These are phyloP conservation scores for Suillia variegata DNA, from an alignment of 2,888 invertebrate genomes.

Conservation along the genomic window DNA sequence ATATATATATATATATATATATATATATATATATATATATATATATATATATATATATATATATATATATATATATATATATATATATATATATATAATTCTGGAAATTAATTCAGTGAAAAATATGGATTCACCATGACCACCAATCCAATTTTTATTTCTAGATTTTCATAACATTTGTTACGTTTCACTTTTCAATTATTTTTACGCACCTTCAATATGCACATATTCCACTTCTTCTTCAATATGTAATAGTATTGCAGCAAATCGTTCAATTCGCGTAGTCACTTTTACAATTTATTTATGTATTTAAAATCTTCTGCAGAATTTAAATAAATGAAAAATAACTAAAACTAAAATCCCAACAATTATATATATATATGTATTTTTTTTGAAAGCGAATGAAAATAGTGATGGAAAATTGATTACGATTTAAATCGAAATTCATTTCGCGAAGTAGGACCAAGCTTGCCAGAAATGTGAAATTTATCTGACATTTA, in stretches of 20 bases:
- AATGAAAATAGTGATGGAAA: slow-evolving; percentile 12
- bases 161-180: no score
- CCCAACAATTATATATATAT: slow-evolving; percentile 15
- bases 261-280: slow-evolving; percentile 33
- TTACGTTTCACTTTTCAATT: slow-evolving; percentile 9
- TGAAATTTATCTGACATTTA: no score
- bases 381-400: slow-evolving; percentile 10
- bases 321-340: slow-evolving; percentile 18
- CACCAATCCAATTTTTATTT: no score
- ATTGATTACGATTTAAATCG: not conserved
- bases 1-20: no score
- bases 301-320: slow-evolving; percentile 29
- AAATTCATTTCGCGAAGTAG: not conserved
- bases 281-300: slow-evolving; percentile 36
- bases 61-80: no score
- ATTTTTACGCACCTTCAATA: slow-evolving; percentile 53
- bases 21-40: no score
- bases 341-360: slow-evolving; percentile 16
- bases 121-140: no score
- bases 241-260: slow-evolving; percentile 38
- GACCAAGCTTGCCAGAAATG: no score
- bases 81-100: no score
- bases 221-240: slow-evolving; percentile 55
- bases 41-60: no score
- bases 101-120: no score